phyloP scores from a whole-genome alignment of 2,888 invertebrate species.

The Corbicula japonica region DNA sequence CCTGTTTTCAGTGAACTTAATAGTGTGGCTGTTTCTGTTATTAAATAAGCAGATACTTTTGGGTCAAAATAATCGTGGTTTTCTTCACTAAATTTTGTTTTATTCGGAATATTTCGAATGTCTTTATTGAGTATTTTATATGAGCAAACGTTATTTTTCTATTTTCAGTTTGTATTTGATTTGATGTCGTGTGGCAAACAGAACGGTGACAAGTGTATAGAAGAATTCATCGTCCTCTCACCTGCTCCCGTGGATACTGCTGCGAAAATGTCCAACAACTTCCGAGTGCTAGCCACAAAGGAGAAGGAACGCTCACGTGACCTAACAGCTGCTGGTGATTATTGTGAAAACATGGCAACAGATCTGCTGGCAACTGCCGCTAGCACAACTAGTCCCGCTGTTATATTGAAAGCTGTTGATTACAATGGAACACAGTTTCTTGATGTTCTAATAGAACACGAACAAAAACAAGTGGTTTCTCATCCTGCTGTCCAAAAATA shows the following conservation, averaged over 20 bases:
- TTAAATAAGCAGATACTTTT: no score
- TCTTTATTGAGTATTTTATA: no score
- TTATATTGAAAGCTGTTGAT: conserved; percentile 97
- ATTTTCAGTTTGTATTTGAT: conserved; percentile 96
- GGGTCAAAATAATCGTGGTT: no score
- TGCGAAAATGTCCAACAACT: conserved; percentile 95
- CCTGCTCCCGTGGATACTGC: conserved; percentile 99
- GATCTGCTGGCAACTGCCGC: conserved; percentile 97
- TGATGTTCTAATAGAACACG: conserved; percentile 98
- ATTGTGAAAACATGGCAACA: conserved; percentile 99
- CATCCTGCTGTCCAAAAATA: conserved; percentile 99
- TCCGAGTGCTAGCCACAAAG: conserved; percentile 93
- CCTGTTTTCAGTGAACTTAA: no score
- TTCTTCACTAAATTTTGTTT: no score
- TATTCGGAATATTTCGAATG: no score
- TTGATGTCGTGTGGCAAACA: conserved; percentile 98
- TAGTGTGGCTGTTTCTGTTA: no score
- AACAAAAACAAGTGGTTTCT: conserved; percentile 97
- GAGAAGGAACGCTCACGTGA: conserved; percentile 99
- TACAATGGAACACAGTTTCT: conserved; percentile 97
- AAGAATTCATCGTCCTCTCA: conserved; percentile 99
- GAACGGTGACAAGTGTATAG: conserved; percentile 97
- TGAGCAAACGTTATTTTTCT: no score
- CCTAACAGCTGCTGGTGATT: conserved; percentile 97
- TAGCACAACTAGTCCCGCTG: conserved; percentile 97